Conservation (phyloP, 2,797 vertebrate genomes). For the Dermochelys coriacea region DNA sequence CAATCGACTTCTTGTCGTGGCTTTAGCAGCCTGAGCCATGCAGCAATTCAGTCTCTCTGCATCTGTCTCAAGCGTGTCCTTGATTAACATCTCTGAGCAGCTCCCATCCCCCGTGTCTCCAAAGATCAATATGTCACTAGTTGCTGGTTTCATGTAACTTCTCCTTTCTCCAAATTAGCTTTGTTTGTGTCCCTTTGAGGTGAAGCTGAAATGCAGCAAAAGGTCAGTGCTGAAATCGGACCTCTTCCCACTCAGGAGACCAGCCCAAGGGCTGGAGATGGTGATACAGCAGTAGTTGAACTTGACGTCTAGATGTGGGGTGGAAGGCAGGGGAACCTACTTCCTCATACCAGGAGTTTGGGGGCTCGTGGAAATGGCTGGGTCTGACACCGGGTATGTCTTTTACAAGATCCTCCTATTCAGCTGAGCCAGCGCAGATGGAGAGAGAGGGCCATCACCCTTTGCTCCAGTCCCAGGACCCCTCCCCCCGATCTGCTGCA, state of each 20-base stretch:
- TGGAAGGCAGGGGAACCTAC: neutral
- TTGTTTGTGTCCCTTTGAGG: neutral
- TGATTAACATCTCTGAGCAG: neutral
- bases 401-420: too few species aligned
- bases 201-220: neutral
- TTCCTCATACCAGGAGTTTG: too few species aligned
- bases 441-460: too few species aligned
- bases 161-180: neutral
- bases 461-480: too few species aligned
- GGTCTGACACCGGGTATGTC: too few species aligned
- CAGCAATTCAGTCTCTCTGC: neutral
- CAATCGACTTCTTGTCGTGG: too few species aligned
- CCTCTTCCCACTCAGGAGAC: neutral
- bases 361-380: too few species aligned
- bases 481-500: too few species aligned
- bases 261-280: neutral
- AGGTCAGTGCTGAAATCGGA: neutral
- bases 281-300: neutral
- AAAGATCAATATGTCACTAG: neutral
- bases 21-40: too few species aligned
- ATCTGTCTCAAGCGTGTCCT: neutral
- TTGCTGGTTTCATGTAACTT: neutral
- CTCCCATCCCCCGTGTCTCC: neutral
- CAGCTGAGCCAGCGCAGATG: too few species aligned
- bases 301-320: too few species aligned